Base-by-base conservation (phyloP, 2,113 vertebrate species). In the Periophthalmodon schlosseri region DNA sequence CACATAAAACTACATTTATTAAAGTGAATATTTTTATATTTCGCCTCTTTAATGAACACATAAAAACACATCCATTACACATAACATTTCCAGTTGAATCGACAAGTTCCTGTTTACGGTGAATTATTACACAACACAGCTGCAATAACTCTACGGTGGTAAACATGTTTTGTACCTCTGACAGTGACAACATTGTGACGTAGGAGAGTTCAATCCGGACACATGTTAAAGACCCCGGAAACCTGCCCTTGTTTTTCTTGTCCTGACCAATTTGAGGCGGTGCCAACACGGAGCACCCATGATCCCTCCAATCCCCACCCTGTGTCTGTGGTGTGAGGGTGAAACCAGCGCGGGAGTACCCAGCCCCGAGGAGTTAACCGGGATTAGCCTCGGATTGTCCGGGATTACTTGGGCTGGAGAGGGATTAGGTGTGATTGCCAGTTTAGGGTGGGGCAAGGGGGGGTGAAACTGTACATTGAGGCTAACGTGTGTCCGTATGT, bases 361-460 rank as follows among this genome's bases (percentile, higher is more conserved):
- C 91, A 86, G 23, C 57, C 23, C 21, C 12, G 15, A 60, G 57
- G 91, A 93, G 91, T 94, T 92, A 93, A 90, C 89, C 88, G 81
- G 91, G 93, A 94, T 93, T 94, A 94, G 89, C 87, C 74, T 73
- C 12, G 87, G 89, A 93, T 91, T 91, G 90, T 78, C 73, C 1
- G 78, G 88, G 91, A 93, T 94, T 93, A 93, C 89, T 85, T 85
- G 78, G 86, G 84, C 87, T 92, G 87, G 91, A 91, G 88, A 84
- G 83, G 88, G 92, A 93, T 93, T 92, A 89, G 69, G 80, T 73
- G 78, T 89, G 91, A 93, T 91, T 92, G 91, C 90, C 91, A 93
- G 90, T 87, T 92, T 90, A 77, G 79, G 74, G 86, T 74, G 77
- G 79, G 80, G 52, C 34, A 49, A 64, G 12, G 20, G 4, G 21